These are phyloP conservation scores for Candoia aspera DNA, from an alignment of 2,113 vertebrate genomes.

Conservation along the genomic window DNA sequence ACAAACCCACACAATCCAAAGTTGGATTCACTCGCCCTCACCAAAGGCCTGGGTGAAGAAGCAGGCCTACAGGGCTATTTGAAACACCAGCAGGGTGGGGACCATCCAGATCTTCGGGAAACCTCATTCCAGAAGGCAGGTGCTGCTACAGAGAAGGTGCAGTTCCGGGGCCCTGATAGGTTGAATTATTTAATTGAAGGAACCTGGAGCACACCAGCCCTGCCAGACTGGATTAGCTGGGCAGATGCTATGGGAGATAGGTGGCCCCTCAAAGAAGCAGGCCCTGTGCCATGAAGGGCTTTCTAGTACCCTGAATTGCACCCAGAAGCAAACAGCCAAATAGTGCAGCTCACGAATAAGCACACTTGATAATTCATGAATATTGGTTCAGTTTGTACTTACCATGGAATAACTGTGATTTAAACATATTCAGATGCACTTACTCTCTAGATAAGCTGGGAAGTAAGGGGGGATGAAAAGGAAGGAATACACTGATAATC, in stretches of 20 bases:
- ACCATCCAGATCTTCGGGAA: not conserved
- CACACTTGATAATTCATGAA: not conserved
- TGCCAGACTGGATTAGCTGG: not conserved
- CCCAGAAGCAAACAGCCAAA: not conserved
- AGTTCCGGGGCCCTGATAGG: not conserved
- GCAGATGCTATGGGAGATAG: not conserved
- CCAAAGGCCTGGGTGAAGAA: not conserved
- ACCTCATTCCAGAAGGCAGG: not conserved
- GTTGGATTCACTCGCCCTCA: not conserved
- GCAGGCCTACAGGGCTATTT: not conserved
- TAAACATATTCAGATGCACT: not conserved
- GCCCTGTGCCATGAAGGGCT: not conserved
- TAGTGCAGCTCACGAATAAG: not conserved
- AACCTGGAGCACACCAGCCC: not conserved
- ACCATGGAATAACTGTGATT: not conserved
- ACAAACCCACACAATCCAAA: not conserved
- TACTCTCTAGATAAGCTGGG: not conserved
- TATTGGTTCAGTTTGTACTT: not conserved
- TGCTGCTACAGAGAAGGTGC: not conserved
- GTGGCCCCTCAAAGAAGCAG: not conserved
- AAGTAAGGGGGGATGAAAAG: not conserved
- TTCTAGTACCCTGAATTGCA: not conserved
- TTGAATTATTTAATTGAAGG: not conserved
- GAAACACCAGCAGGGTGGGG: not conserved
- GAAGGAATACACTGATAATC: not conserved